phyloP scores from a whole-genome alignment of 2,113 vertebrate species.

The Cryptomyrus ogoouensis region DNA sequence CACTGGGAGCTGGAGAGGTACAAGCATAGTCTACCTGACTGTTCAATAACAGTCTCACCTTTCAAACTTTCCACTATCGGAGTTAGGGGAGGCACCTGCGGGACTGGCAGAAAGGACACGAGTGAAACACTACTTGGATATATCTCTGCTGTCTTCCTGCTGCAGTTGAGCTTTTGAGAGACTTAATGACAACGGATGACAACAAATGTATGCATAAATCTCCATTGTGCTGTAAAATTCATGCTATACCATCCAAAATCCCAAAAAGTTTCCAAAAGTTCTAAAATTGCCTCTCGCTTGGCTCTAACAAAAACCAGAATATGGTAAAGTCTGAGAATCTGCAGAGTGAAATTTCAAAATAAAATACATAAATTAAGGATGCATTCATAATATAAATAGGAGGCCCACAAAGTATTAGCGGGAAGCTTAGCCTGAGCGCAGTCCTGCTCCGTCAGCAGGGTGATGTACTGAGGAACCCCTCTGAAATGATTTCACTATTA shows the following conservation, averaged over 20 bases:
- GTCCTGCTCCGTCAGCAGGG: not conserved
- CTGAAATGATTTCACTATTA: not conserved
- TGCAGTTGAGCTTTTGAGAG: not conserved
- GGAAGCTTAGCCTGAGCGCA: not conserved
- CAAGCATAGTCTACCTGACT: not conserved
- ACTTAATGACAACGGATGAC: not conserved
- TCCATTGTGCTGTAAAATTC: not conserved
- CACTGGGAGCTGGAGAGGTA: not conserved
- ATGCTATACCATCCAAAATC: not conserved
- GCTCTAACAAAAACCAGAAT: not conserved
- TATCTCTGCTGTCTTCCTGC: not conserved
- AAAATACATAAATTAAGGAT: not conserved
- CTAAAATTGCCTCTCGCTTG: not conserved
- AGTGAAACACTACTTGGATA: not conserved
- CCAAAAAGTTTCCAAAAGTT: not conserved
- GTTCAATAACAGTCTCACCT: slow-evolving; percentile 23
- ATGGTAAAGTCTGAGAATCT: not conserved
- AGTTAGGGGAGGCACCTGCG: not conserved
- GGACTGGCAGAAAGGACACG: not conserved
- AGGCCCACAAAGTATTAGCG: not conserved
- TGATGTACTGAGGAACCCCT: not conserved
- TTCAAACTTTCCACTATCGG: not conserved
- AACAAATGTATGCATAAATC: not conserved
- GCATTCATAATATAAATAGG: not conserved
- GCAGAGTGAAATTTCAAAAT: not conserved